Conservation (phyloP, 1,140 invertebrate genomes). For the Caenorhabditis brenneri region DNA sequence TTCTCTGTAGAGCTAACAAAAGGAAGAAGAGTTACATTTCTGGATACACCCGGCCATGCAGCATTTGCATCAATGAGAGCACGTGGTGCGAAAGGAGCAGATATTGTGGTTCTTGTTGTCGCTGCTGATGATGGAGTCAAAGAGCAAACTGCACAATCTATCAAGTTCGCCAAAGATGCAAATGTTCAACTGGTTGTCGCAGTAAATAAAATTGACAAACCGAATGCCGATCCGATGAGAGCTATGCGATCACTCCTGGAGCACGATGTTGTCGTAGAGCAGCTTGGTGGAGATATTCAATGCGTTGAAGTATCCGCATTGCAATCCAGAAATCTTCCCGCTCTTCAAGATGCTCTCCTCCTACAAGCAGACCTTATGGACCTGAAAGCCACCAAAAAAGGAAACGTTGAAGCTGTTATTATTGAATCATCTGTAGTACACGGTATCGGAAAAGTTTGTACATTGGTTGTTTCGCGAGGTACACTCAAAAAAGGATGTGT, state of each 20-base stretch:
- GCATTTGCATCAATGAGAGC: slow-evolving; percentile 88
- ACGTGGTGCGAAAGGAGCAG: slow-evolving; percentile 78
- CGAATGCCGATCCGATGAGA: slow-evolving; percentile 77
- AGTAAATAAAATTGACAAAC: slow-evolving; percentile 98
- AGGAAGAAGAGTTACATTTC: slow-evolving; percentile 84
- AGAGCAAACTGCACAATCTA: slow-evolving; percentile 85
- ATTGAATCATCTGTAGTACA: slow-evolving; percentile 84
- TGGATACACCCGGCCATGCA: slow-evolving; percentile 99
- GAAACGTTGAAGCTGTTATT: slow-evolving; percentile 85
- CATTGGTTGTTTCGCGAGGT: slow-evolving; percentile 86
- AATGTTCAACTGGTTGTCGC: slow-evolving; percentile 92
- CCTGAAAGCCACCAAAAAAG: slow-evolving; percentile 78
- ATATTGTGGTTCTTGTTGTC: slow-evolving; percentile 93
- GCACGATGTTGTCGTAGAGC: slow-evolving; percentile 84
- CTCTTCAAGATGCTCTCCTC: slow-evolving; percentile 78
- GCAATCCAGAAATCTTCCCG: slow-evolving; percentile 70
- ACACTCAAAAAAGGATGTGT: slow-evolving; percentile 82
- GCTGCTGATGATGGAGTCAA: slow-evolving; percentile 98
- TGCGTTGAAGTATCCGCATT: slow-evolving; percentile 89
- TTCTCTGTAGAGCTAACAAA: slow-evolving; percentile 81
- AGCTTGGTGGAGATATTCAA: slow-evolving; percentile 89
- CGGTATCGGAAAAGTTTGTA: slow-evolving; percentile 81
- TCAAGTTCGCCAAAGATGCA: slow-evolving; percentile 71
- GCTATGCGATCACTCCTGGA: slow-evolving; percentile 79
- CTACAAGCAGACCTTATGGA: slow-evolving; percentile 85